A percentile compares a stretch with the other conserved stretches of the same genome.
Conservation (phyloP, 2,113 vertebrate species). For the Polypterus bichir region DNA sequence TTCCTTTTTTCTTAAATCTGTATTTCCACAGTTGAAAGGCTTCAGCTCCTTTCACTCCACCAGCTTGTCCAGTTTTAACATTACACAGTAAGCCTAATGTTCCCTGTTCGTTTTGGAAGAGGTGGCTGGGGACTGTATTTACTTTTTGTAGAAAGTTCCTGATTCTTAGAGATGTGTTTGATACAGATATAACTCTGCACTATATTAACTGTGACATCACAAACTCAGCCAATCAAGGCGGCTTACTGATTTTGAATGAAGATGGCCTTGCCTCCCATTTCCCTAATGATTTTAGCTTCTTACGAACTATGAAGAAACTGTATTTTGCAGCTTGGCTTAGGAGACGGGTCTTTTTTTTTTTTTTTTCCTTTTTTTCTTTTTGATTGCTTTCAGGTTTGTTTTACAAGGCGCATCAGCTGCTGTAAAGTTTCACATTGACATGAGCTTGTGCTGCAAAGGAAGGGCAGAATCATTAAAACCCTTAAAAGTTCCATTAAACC, state of each 20-base stretch:
- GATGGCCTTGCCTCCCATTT: neutral
- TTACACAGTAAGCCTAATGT: conserved; percentile 12
- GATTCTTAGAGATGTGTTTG: conserved; percentile 44
- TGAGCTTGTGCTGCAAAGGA: no score
- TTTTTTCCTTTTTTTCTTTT: no score
- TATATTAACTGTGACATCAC: conserved; percentile 13
- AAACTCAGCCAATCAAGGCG: conserved; percentile 40
- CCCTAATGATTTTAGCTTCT: no score
- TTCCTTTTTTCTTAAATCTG: conserved; percentile 4
- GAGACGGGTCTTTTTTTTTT: no score
- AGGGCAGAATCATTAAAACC: no score
- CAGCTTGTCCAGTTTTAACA: conserved; percentile 7
- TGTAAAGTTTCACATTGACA: no score
- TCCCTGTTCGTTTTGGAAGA: neutral
- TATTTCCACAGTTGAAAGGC: conserved; percentile 19
- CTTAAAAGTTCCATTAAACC: no score
- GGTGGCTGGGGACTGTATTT: no score
- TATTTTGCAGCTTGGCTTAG: no score
- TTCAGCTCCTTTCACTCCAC: conserved; percentile 28
- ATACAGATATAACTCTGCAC: conserved; percentile 14
- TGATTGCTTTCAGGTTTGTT: no score
- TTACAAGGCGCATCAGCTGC: no score
- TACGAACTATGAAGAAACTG: no score
- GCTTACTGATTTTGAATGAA: conserved; percentile 8
- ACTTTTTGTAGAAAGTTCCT: conserved; percentile 38